phyloP scores from a whole-genome alignment of 2,113 vertebrate species.

The Hippoglossus stenolepis region DNA sequence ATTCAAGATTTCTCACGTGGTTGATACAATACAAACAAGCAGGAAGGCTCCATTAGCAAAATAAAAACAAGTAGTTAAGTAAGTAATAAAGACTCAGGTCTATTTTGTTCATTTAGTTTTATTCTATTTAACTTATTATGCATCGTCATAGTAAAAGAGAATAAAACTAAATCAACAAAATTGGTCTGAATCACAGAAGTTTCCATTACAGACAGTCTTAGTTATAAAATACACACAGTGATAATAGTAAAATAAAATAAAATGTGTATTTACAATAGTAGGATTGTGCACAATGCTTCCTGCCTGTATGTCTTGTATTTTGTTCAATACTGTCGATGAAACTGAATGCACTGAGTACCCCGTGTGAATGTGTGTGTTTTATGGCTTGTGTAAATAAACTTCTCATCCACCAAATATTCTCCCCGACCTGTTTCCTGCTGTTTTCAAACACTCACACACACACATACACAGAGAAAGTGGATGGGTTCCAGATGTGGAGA shows the following conservation, averaged over 20 bases:
- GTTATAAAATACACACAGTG: too few species aligned
- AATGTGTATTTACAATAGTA: constrained; percentile 21
- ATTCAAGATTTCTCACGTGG: too few species aligned
- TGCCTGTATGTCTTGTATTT: constrained; percentile 46
- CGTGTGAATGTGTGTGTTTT: constrained; percentile 26
- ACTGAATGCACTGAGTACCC: constrained; percentile 61
- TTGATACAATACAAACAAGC: too few species aligned
- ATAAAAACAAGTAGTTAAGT: too few species aligned
- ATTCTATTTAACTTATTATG: too few species aligned
- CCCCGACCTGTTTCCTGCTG: constrained; percentile 24
- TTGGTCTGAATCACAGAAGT: not conserved
- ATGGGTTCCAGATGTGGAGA: constrained; percentile 60
- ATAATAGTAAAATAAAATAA: not conserved
- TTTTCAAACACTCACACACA: not conserved
- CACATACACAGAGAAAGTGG: not conserved
- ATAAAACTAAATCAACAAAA: not conserved
- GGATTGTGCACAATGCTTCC: constrained; percentile 35
- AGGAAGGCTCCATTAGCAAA: too few species aligned
- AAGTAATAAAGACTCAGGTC: too few species aligned
- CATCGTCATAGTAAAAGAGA: too few species aligned
- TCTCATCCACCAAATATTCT: constrained; percentile 49
- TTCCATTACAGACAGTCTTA: not conserved
- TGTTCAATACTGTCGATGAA: constrained; percentile 59
- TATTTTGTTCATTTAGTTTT: too few species aligned
- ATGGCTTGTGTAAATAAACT: constrained; percentile 66